Evolutionary conservation across 2,888 invertebrate species (phyloP), one percentile per base, ranked within the genome.

Genomic region (Chymomyza amoena): DNA sequence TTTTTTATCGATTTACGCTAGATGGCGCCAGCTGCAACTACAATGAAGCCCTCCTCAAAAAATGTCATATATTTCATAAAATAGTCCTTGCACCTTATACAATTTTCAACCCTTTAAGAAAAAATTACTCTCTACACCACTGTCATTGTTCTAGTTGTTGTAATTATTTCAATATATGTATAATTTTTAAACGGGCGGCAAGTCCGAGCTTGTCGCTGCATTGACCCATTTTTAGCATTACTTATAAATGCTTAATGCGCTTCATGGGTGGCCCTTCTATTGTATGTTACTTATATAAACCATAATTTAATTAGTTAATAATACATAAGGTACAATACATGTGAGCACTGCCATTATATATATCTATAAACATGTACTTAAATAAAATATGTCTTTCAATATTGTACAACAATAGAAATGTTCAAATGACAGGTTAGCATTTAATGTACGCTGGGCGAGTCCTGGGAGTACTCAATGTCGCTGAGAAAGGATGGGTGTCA

Each of bases 301-400:
- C 54, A 72, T 75, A 75, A 75, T 76, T 75, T 70, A 76, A 75
- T 76, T 71, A 66, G 66, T 68, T 77, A 77, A 76, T 75, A 78
- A 76, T 76, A 67, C 70, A 75, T 68, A 60, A 64, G 16, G 13
- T 13, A 45, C 39, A 10, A 13, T 13, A 45, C 39, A 10, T 2
- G 39, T 45, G 13, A 4, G 39, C 39, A 13, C 39, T 45, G 13
- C 13, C 39, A 13, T 45, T 51, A n/a, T 54, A 54, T 9, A 4
- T n/a, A n/a, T 15, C 10, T 52, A 54, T 54, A 10, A 54, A 20
- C 16, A 20, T 18, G 54, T 16, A 18, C 15, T 54, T 20, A 54
- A 20, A 54, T 18, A 16, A 54, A 18, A n/a, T 54, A 45, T 45
- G 39, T 45, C 39, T 13, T 13, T 45, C 39, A 45, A 13, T 45